Evolutionary conservation across 2,888 invertebrate species (phyloP), one percentile per base, ranked within the genome.

Genomic region (Periphyllus acericola): DNA sequence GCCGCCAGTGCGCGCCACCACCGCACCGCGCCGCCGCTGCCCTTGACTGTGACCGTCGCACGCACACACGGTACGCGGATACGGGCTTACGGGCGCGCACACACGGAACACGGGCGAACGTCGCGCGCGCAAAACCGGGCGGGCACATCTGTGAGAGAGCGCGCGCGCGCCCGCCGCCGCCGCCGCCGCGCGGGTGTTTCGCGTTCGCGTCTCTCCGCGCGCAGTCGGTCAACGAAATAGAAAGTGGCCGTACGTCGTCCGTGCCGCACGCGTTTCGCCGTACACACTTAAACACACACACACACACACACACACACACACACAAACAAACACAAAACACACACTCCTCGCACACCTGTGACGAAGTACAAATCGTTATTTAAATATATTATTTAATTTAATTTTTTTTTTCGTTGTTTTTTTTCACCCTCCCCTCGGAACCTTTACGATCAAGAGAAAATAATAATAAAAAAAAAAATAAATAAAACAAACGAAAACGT

Each of bases 191-290:
- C 89, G 89, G 85, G 82, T 83, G 86, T 79, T 74, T 84, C 90
- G 89, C 91, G 91, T 91, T 91, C 90, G 91, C 91, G 90, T 92
- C 92, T 92, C 92, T 92, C 93, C 93, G 92, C 92, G 66, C 71
- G 85, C 90, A 90, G 90, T 90, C 90, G 90, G 90, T 90, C 90
- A 90, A 89, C 89, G 90, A 90, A 90, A 90, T 89, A 89, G 90
- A 89, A 90, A 90, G 90, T 89, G 89, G 89, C 87, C 86, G 89
- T 89, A 89, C 91, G 91, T 91, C 91, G 91, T 92, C 90, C 91
- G 89, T 55, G 40, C 66, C 85, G 89, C 91, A 91, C 90, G 86
- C 80, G 86, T 60, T 80, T 32, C 71, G 6, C 68, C 68, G 29
- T 29, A 68, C 68, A 68, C 29, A 21, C 29, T 29, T 25, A 68